A percentile compares a stretch with the other conserved stretches of the same genome.
Conservation (phyloP, 2,888 invertebrate genomes). For the Gymnoscelis rufifasciata region DNA sequence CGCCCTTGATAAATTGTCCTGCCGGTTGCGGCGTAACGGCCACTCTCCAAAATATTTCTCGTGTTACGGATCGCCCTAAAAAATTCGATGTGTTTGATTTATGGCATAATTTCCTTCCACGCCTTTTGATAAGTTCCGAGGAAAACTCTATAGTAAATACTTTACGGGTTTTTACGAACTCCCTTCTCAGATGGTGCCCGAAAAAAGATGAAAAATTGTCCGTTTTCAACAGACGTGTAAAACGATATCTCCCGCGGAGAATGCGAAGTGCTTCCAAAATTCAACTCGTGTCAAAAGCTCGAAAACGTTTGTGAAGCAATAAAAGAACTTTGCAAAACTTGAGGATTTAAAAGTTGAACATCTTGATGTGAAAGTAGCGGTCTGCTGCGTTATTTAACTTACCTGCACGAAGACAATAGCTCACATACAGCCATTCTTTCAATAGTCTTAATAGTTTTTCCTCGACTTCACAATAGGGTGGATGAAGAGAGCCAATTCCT, state of each 20-base stretch:
- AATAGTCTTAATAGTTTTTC: conserved; percentile 72
- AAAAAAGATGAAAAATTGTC: conserved; percentile 22
- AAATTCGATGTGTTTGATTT: conserved; percentile 63
- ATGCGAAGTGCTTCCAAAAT: conserved; percentile 35
- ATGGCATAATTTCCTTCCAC: conserved; percentile 63
- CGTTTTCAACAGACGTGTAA: conserved; percentile 27
- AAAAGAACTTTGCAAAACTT: conserved; percentile 48
- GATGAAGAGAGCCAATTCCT: conserved; percentile 75
- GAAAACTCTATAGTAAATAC: conserved; percentile 38
- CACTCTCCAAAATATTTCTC: conserved; percentile 65
- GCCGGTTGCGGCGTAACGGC: conserved; percentile 62
- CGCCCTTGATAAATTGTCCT: conserved; percentile 73
- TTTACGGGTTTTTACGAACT: conserved; percentile 34
- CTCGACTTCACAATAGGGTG: conserved; percentile 74
- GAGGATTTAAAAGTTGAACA: conserved; percentile 64
- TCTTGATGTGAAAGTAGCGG: conserved; percentile 59
- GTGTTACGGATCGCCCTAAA: conserved; percentile 61
- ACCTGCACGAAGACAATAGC: conserved; percentile 73
- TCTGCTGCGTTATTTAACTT: conserved; percentile 66
- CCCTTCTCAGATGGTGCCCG: conserved; percentile 19
- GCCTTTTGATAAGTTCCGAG: conserved; percentile 51
- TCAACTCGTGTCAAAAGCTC: conserved; percentile 41
- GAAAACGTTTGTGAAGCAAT: conserved; percentile 43
- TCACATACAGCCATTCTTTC: conserved; percentile 69
- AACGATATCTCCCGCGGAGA: conserved; percentile 26